Evolutionary conservation across 2,888 invertebrate species (phyloP).

Genomic region (Fragum sueziense): DNA sequence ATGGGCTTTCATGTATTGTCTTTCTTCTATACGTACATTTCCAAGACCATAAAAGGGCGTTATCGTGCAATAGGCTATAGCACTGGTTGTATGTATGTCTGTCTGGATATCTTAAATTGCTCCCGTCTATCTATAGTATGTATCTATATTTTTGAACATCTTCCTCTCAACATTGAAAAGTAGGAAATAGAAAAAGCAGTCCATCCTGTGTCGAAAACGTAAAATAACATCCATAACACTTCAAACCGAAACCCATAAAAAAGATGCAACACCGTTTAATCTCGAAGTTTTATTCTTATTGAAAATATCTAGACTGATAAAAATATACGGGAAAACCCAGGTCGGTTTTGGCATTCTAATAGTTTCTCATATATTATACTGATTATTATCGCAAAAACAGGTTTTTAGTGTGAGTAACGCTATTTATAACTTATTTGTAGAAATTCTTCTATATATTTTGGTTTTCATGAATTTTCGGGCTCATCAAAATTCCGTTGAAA

Average conservation of each 20-base stretch:
- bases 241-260: not conserved
- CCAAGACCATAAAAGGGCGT: no score
- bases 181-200: no score
- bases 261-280: not conserved
- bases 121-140: no score
- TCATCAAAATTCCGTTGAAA: not conserved
- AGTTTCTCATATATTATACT: not conserved
- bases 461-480: not conserved
- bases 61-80: no score
- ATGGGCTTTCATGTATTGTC: no score
- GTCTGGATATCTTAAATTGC: no score
- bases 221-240: not conserved
- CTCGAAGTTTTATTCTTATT: not conserved
- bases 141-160: no score
- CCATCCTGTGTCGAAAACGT: no score
- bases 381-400: not conserved
- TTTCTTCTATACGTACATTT: no score
- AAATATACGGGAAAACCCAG: not conserved
- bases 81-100: no score
- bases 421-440: not conserved
- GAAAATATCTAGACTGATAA: not conserved
- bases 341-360: not conserved
- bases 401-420: not conserved
- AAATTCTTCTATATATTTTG: not conserved
- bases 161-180: no score